Base-by-base conservation (phyloP, 2,797 vertebrate genomes). In the Fringilla coelebs region DNA sequence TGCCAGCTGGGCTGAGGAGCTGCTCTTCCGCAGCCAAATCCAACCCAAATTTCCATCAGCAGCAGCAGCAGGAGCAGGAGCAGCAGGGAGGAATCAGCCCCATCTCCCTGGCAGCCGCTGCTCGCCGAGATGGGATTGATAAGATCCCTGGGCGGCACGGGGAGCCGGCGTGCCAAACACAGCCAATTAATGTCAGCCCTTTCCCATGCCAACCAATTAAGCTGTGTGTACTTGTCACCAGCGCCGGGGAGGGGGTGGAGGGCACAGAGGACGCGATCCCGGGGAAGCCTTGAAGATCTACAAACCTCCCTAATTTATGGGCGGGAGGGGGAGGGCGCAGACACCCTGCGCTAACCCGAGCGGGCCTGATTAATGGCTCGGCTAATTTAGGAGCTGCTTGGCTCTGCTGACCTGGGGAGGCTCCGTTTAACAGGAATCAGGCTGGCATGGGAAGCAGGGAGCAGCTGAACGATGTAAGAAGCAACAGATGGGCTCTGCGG, bases 181-280 rank as follows among this genome's bases (percentile, higher is more conserved):
- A 95, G 97, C 96, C 98, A 94, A 97, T 98, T 98, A 97, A 97
- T 96, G 96, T 95, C 97, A 97, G 95, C 81, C 91, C 96, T 96
- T 91, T 95, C 97, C 97, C 97, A 97, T 98, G 97, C 97, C 97
- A 97, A 95, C 97, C 97, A 96, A 97, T 98, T 97, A 97, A 98
- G 97, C 97, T 79, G 90, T 94, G 94, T 72, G 88, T 61, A 45
- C 96, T 94, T 98, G 98, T 98, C 98, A 97, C 96, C 95, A 94
- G 95, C 90, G 85, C 68, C 32, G 41, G 90, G 65, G 73, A 96
- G 83, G 90, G 71, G 83, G 78, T 84, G 88, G 86, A 89, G 94
- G 91, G 94, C 8, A n/a, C 32, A 8, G 25, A 41, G 84, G 84
- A 82, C 85, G 73, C 41, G 3, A 67, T 96, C 92, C 93, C 91